phyloP scores from a whole-genome alignment of 1,140 invertebrate genomes.

The Drosophila kanapiae region DNA sequence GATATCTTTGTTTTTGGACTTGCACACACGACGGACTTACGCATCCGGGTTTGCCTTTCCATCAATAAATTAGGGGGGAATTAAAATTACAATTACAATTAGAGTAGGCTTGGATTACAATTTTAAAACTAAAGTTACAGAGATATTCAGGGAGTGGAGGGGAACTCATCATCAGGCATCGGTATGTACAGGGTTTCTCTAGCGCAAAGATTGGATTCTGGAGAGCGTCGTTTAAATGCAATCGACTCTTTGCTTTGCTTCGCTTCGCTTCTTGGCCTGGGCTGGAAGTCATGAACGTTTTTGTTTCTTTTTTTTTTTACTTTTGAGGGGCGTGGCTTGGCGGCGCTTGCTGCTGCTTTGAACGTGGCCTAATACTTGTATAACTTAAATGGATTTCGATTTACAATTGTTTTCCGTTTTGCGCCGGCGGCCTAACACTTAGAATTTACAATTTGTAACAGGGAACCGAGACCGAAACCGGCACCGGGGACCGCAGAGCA shows the following conservation, averaged over 20 bases:
- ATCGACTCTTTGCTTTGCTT: constrained; percentile 37
- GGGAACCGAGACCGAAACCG: constrained; percentile 31
- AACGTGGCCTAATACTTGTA: constrained; percentile 77
- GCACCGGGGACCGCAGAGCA: constrained; percentile 20
- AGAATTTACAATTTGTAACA: constrained; percentile 72
- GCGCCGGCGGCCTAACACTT: constrained; percentile 70
- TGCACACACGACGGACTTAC: constrained; percentile 44
- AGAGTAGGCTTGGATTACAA: constrained; percentile 42
- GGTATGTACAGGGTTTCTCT: constrained; percentile 58
- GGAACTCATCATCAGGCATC: constrained; percentile 42
- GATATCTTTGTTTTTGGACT: constrained; percentile 49
- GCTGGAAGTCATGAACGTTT: constrained; percentile 50
- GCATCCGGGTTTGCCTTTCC: constrained; percentile 11
- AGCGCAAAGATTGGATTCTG: constrained; percentile 38
- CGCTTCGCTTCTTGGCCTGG: constrained; percentile 34
- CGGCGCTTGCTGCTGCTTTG: constrained; percentile 28
- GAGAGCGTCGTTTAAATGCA: constrained; percentile 59
- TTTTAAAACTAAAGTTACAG: constrained; percentile 63
- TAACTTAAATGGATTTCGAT: constrained; percentile 72
- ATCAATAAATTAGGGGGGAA: constrained; percentile 74
- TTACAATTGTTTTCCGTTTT: constrained; percentile 63
- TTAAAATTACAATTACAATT: constrained; percentile 52
- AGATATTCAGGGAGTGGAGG: constrained; percentile 23
- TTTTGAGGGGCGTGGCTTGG: constrained; percentile 24
- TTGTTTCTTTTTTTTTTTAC: not conserved